phyloP scores from a whole-genome alignment of 1,140 invertebrate genomes.

The Leptestheria dahalacensis region DNA sequence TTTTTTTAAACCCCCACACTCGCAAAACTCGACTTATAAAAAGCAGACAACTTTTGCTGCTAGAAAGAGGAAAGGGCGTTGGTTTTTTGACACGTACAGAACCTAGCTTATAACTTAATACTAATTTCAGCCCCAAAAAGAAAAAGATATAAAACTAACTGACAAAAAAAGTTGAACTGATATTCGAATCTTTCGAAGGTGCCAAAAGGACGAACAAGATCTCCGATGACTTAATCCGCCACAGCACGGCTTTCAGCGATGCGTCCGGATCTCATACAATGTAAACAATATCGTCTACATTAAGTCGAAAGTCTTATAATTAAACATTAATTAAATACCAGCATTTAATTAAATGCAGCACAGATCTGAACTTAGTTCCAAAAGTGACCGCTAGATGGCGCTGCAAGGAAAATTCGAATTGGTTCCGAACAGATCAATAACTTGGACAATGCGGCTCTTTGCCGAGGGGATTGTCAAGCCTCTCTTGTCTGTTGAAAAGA shows the following conservation, averaged over 20 bases:
- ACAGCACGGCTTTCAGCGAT: not conserved
- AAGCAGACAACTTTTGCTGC: too few relatives aligned
- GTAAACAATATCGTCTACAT: too few relatives aligned
- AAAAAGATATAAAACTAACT: too few relatives aligned
- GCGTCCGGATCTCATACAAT: not conserved
- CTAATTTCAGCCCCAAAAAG: too few relatives aligned
- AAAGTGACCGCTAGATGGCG: constrained; percentile 1
- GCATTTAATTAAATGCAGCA: not conserved
- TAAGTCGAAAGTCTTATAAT: too few relatives aligned
- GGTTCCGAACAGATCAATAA: not conserved
- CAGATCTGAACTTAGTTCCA: not conserved
- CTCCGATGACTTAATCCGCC: not conserved
- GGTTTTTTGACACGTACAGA: too few relatives aligned
- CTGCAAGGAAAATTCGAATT: not conserved
- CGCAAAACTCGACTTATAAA: too few relatives aligned
- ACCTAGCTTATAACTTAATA: too few relatives aligned
- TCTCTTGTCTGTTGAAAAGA: too few relatives aligned
- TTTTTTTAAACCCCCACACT: not conserved
- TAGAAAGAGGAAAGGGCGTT: too few relatives aligned
- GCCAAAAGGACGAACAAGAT: not conserved
- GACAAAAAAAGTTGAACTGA: too few relatives aligned
- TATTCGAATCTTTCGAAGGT: not conserved
- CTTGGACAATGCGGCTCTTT: not conserved
- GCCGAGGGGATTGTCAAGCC: not conserved
- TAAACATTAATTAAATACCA: too few relatives aligned